These are phyloP conservation scores for Danionella dracula DNA, from an alignment of 2,797 vertebrate species.

Conservation along the genomic window DNA sequence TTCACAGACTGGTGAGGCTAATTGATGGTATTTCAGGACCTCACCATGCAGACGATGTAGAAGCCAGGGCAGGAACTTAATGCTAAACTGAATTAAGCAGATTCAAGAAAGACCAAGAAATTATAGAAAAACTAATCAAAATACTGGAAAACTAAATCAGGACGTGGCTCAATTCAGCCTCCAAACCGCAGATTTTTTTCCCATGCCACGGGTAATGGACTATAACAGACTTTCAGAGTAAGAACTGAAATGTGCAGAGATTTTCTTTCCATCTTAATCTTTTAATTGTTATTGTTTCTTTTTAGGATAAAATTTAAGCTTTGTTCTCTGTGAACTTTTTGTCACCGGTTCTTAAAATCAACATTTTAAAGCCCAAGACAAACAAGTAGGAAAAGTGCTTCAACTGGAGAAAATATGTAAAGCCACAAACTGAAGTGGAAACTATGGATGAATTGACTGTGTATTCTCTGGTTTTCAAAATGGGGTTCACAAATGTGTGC, in stretches of 20 bases:
- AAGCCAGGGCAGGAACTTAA: slow-evolving; percentile 22
- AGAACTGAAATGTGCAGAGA: slow-evolving; percentile 16
- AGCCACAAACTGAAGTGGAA: too few relatives aligned
- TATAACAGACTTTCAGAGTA: slow-evolving; percentile 25
- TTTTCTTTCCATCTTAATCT: background rate
- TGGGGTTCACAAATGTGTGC: too few relatives aligned
- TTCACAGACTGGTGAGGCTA: slow-evolving; percentile 30
- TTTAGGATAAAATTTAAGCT: background rate
- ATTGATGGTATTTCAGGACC: slow-evolving; percentile 21
- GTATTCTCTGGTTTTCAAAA: too few relatives aligned
- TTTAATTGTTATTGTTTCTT: background rate
- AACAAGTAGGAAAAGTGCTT: too few relatives aligned
- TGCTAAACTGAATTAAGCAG: slow-evolving; percentile 45
- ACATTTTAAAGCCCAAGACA: too few relatives aligned
- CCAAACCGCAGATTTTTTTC: slow-evolving; percentile 65
- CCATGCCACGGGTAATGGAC: slow-evolving; percentile 61
- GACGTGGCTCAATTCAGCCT: slow-evolving; percentile 51
- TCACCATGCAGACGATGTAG: slow-evolving; percentile 25
- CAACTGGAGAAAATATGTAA: too few relatives aligned
- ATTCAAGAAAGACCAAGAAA: slow-evolving; percentile 36
- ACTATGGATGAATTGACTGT: too few relatives aligned
- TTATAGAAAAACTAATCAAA: slow-evolving; percentile 27
- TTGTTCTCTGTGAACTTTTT: too few relatives aligned
- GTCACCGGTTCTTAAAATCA: too few relatives aligned
- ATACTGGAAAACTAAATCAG: slow-evolving; percentile 52